A percentile compares a stretch with the other conserved stretches of the same genome.
phyloP scores from a whole-genome alignment of 1,140 invertebrate genomes.

The Drosophila malerkotliana region DNA sequence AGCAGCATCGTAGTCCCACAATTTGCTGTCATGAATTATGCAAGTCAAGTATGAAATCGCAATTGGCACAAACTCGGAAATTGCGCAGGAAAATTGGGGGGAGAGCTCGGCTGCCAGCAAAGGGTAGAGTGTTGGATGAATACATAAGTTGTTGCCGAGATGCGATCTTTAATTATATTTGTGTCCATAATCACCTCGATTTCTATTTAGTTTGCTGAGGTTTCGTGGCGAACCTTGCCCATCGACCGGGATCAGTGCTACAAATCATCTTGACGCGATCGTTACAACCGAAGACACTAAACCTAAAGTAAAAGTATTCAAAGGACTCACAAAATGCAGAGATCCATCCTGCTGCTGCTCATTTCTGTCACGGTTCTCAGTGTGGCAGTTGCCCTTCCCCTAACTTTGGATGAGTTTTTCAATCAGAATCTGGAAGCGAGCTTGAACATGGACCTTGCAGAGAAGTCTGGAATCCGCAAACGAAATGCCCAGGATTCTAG shows the following conservation, averaged over 20 bases:
- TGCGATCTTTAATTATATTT: constrained; percentile 32
- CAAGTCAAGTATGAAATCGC: constrained; percentile 53
- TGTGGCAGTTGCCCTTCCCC: constrained; percentile 11
- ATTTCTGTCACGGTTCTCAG: not conserved
- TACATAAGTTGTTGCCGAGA: not conserved
- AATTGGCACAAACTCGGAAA: constrained; percentile 56
- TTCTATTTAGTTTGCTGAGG: constrained; percentile 18
- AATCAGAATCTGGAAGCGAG: constrained; percentile 6
- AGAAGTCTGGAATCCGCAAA: not conserved
- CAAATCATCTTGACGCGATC: constrained; percentile 9
- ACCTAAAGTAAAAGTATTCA: no score
- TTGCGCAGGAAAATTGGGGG: constrained; percentile 17
- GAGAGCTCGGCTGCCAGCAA: not conserved
- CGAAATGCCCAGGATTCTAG: constrained; percentile 17
- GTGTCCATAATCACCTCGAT: constrained; percentile 14
- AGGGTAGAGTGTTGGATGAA: constrained; percentile 10
- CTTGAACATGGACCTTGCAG: not conserved
- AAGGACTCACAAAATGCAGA: constrained; percentile 12
- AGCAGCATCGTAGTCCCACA: constrained; percentile 33
- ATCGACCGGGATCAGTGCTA: constrained; percentile 14
- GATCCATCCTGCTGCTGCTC: constrained; percentile 17
- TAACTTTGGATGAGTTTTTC: constrained; percentile 3
- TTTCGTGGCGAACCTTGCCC: constrained; percentile 21
- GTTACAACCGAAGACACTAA: constrained; percentile 9
- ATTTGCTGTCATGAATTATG: constrained; percentile 72